Base-by-base conservation (phyloP, 2,113 vertebrate species). In the Chiloscyllium plagiosum region DNA sequence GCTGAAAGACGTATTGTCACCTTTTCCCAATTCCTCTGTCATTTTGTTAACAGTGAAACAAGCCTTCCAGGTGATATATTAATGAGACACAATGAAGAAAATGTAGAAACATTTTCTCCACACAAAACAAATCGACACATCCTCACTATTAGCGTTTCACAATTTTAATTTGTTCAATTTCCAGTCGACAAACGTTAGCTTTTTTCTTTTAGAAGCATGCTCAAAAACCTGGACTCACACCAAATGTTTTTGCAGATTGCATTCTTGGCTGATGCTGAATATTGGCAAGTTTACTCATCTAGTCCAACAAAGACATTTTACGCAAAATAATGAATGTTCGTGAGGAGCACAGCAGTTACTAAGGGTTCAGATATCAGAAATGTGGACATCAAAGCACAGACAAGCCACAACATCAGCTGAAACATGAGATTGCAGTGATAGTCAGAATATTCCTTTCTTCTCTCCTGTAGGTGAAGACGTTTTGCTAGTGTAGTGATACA, bases 31-130 rank as follows among this genome's bases (percentile, higher is more conserved):
- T 96, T 96, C 68, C 96, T 97, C 96, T 96, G 95, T 95, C 97
- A 96, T 96, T 97, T 97, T 96, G 96, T 69, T 90, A 96, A 96
- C 89, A 96, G 96, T 83, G 96, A 97, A 97, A 96, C 96, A 97
- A 96, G 96, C 96, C 76, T 66, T 83, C 96, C 97, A 97, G 97
- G 96, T 97, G 97, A 96, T 97, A 97, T 97, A 97, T 97, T 97
- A 97, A 96, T 96, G 96, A 97, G 97, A 97, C 97, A 97, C 96
- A 96, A 97, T 96, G 96, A 96, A 96, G 96, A 96, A 96, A 96
- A 96, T 96, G 96, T 96, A 85, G 95, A 94, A 95, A 95, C 96
- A 96, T 97, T 96, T 92, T 83, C 96, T 61, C 96, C 89, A 90
- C 37, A 33, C 93, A 96, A 96, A 90, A 78, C 95, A 96, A 95